Evolutionary conservation across 2,797 vertebrate genomes (phyloP).

Genomic region (Perodicticus potto): DNA sequence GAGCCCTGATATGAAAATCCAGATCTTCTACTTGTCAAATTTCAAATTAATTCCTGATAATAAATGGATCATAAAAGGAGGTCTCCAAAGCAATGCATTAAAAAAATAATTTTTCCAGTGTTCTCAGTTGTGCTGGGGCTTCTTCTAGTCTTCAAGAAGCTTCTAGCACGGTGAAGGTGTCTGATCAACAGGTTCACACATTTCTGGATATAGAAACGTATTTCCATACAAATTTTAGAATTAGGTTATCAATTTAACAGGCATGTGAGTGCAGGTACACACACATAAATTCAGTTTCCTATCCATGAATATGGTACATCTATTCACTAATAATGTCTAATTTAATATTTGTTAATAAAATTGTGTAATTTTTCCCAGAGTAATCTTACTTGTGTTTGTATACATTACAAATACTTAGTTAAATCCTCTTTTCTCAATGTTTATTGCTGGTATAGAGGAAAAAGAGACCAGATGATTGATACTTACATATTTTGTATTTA

Average conservation of each 20-base stretch:
- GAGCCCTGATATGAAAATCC: not conserved
- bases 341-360: not conserved
- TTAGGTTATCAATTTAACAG: not conserved
- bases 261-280: not conserved
- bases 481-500: not conserved
- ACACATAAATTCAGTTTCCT: not conserved
- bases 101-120: not conserved
- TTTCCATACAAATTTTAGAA: not conserved
- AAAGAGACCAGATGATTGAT: not conserved
- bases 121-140: not conserved
- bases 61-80: not conserved
- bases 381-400: not conserved
- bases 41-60: not conserved
- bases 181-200: not conserved
- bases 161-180: not conserved
- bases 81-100: not conserved
- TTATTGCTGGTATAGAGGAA: not conserved
- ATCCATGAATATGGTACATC: not conserved
- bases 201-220: not conserved
- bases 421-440: not conserved
- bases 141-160: not conserved
- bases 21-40: not conserved
- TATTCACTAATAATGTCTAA: not conserved
- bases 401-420: not conserved
- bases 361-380: not conserved